These are phyloP conservation scores for Campylomormyrus tamandua DNA, from an alignment of 2,113 vertebrate species.

Conservation along the genomic window DNA sequence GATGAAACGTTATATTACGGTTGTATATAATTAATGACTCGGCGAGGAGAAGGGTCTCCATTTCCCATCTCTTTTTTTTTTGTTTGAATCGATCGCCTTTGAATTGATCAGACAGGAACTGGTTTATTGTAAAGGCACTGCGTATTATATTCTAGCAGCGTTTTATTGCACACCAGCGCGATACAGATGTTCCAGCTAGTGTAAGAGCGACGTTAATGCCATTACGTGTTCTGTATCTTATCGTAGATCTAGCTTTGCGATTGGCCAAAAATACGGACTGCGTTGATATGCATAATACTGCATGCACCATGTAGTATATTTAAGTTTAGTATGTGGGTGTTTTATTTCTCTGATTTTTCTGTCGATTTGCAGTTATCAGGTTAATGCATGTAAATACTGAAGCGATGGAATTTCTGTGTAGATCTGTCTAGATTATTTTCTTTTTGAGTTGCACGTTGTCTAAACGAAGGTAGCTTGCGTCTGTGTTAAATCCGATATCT, in stretches of 20 bases:
- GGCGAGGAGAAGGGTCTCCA: conserved; percentile 9
- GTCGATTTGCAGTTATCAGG: neutral
- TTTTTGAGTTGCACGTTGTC: neutral
- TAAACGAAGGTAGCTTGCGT: neutral
- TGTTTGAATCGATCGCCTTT: conserved; percentile 20
- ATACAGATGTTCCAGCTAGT: neutral
- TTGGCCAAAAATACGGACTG: neutral
- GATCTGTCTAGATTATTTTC: neutral
- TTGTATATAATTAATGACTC: conserved; percentile 20
- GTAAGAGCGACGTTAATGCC: neutral
- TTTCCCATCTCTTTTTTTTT: neutral
- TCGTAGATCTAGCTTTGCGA: neutral
- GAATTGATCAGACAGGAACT: neutral
- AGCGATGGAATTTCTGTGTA: neutral
- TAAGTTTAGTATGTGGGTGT: neutral
- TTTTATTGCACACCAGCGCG: neutral
- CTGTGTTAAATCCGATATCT: neutral
- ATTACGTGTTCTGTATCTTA: conserved; percentile 1
- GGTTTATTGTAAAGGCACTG: conserved; percentile 2
- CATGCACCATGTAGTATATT: neutral
- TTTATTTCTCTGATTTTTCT: neutral
- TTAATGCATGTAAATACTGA: neutral
- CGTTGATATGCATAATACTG: neutral
- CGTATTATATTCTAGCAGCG: neutral
- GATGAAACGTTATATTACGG: conserved; percentile 13